Base-by-base conservation (phyloP, 2,888 invertebrate genomes). In the Endomychus coccineus region DNA sequence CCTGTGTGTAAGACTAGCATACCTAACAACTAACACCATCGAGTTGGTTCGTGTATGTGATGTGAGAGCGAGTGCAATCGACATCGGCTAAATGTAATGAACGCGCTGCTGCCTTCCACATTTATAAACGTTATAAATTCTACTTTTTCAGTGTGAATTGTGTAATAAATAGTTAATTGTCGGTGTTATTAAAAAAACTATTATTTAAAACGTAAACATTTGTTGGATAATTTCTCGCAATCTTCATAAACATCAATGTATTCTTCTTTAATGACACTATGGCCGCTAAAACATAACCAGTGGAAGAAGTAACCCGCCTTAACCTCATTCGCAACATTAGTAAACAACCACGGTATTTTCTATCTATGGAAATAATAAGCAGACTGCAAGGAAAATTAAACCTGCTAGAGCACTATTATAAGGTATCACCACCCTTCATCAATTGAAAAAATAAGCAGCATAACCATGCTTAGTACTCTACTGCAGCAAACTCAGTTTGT, bases 1-100 rank as follows among this genome's bases (percentile, higher is more conserved):
- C 73, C 73, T 70, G 72, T 64, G 67, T 68, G 69, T 69, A 73
- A 74, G 74, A 71, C 74, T 35, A 40, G 19, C 34, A 21, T 29
- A 38, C 33, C 38, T 27, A 33, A 34, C 31, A 12, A 21, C 11
- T 31, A n/a, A 4, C 9, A 11, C 5, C 6, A 10, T 7, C 11
- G 9, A 17, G 19, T 35, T 35, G 30, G 29, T 30, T 36, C 36
- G 36, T 37, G n/a, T n/a, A n/a, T n/a, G 36, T 37, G 36, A 37
- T 37, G 36, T 36, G 36, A 37, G 34, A 39, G 39, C 39, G 39
- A 34, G 34, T 39, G 39, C 31, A 39, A 31, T 29, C 39, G 31
- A 35, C 23, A 29, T 39, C 34, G 39, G 30, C 12, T 39, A 30
- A 41, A 38, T 34, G 24, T 38, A 24, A 34, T 39, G 13, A 54